These are phyloP conservation scores for Habrosyne pyritoides DNA, from an alignment of 2,888 invertebrate genomes.

Conservation along the genomic window DNA sequence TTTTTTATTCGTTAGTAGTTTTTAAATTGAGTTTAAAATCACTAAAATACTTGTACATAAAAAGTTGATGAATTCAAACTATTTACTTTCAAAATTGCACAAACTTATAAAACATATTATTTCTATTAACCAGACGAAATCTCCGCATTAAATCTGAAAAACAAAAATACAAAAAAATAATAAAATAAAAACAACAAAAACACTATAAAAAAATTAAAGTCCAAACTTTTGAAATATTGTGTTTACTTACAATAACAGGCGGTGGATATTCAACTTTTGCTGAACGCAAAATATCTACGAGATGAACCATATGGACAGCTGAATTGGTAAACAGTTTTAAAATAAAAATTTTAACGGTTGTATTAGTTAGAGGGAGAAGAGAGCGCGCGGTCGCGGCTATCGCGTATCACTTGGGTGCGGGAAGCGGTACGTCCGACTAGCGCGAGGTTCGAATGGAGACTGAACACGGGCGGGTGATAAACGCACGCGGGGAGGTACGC, in stretches of 20 bases:
- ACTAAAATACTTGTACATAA: too few relatives aligned
- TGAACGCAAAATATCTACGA: constrained; percentile 91
- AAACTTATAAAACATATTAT: neutral
- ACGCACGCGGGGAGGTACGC: constrained; percentile 82
- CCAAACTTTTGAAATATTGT: constrained; percentile 37
- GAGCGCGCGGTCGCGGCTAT: constrained; percentile 57
- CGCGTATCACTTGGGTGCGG: constrained; percentile 57
- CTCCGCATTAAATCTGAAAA: constrained; percentile 7
- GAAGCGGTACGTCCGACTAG: constrained; percentile 57
- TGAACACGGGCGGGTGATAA: constrained; percentile 66
- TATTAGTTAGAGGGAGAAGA: constrained; percentile 53
- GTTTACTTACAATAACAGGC: constrained; percentile 89
- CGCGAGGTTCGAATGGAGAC: constrained; percentile 68
- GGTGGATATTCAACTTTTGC: constrained; percentile 90
- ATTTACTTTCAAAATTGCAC: neutral
- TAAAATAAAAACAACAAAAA: constrained; percentile 29
- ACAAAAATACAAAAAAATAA: constrained; percentile 19
- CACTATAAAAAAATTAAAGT: constrained; percentile 16
- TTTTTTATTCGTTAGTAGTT: too few relatives aligned
- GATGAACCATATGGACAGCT: constrained; percentile 92
- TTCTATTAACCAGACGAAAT: neutral
- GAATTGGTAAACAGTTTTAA: constrained; percentile 65
- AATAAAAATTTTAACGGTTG: constrained; percentile 54
- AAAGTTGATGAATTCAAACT: neutral
- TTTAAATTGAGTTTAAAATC: too few relatives aligned